Conservation (phyloP, 2,113 vertebrate species). For the Meleagris gallopavo region DNA sequence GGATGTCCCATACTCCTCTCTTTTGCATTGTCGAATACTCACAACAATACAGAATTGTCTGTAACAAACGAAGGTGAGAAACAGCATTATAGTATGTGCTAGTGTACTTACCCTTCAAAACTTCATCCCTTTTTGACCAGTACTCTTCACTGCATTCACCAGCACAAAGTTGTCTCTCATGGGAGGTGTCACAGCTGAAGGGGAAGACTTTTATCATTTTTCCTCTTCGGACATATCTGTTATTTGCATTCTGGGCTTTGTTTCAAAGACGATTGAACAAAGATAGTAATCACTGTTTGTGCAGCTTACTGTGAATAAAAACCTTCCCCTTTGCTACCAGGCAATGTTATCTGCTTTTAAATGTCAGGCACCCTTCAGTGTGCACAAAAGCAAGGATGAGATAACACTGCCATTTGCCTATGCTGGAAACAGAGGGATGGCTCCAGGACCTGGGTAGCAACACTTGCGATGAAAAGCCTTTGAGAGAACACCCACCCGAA, state of each 20-base stretch:
- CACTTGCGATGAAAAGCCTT: neutral
- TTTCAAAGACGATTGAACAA: conserved; percentile 62
- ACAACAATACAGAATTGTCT: neutral
- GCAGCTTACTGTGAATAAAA: conserved; percentile 25
- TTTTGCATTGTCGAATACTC: neutral
- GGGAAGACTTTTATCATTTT: neutral
- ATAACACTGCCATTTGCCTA: conserved; percentile 54
- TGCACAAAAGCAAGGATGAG: conserved; percentile 46
- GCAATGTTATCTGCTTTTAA: conserved; percentile 68
- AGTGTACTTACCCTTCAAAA: neutral
- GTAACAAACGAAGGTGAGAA: neutral
- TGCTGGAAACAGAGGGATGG: conserved; percentile 15
- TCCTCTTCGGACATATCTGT: neutral
- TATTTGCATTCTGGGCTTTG: conserved; percentile 47
- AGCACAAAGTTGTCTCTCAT: neutral
- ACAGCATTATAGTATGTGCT: neutral
- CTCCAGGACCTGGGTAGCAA: neutral
- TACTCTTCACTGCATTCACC: neutral
- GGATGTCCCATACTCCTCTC: fast-evolving
- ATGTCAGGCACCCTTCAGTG: conserved; percentile 62
- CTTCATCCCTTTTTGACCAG: neutral
- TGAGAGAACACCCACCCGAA: neutral
- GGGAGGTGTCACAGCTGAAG: neutral
- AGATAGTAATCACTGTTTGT: conserved; percentile 68
- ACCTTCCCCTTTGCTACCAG: conserved; percentile 28